Base-by-base conservation (phyloP, 2,888 invertebrate species). In the Leptinotarsa peninsularis region DNA sequence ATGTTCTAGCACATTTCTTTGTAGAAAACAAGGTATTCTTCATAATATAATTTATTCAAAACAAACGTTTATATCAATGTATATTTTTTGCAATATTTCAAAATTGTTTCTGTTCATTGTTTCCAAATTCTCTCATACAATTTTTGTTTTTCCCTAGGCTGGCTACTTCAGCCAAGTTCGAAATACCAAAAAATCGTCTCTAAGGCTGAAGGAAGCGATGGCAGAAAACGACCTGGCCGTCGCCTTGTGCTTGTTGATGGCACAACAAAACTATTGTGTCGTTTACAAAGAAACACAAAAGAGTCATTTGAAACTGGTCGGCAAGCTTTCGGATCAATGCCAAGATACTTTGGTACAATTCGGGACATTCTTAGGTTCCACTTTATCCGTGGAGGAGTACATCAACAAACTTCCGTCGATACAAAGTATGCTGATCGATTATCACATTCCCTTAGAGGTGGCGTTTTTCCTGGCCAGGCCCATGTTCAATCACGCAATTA, bases 311-410 rank as follows among this genome's bases (percentile, higher is more conserved):
- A 96, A 96, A 89, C 92, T 99, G 58, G 96, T 98, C 56, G 98
- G 95, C 0, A 93, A 94, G 83, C 87, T 95, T 71, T 95, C 94
- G 14, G 95, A 95, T 87, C 94, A 99, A 91, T 99, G 99, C 87
- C 99, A 99, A 88, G 99, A 99, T 87, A 98, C 99, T 0, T 89
- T 99, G 77, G 97, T 99, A 18, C 99, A 99, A 89, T 98, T 98
- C 86, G 98, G 98, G 72, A 97, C 96, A 33, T 99, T 99, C 89
- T 90, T 99, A 80, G 96, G 97, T 0, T 95, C 96, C 27, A 96
- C 96, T 33, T 93, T 98, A 87, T 96, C 96, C 4, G 95, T 96
- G 17, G 98, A 98, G 84, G 99, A 99, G 88, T 98, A 98, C 86
- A 93, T 95, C 0, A 94, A 94, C 66, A 91, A 96, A 80, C 89